A percentile compares a stretch with the other conserved stretches of the same genome.
Conservation (phyloP, 92 coral and sea anemone genomes). For the Phenganax subtilis region DNA sequence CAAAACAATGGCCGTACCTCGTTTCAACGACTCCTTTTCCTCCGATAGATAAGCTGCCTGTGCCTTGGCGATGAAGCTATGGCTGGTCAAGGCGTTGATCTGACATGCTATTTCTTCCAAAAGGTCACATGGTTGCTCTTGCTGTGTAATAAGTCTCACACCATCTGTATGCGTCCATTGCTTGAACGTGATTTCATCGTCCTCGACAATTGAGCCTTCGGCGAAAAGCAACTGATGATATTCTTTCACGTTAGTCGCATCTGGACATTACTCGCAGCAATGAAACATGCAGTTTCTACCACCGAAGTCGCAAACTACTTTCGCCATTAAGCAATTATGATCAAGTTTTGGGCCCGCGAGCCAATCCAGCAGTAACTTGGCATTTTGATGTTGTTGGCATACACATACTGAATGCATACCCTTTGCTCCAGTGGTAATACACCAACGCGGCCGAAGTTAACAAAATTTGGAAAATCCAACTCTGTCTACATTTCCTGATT, state of each 20-base stretch:
- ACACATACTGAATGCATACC: no score
- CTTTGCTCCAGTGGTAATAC: slow-evolving; percentile 36
- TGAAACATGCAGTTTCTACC: slow-evolving; percentile 41
- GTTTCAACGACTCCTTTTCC: slow-evolving; percentile 9
- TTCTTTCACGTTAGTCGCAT: slow-evolving; percentile 11
- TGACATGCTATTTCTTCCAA: no score
- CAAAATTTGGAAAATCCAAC: no score
- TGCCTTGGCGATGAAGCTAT: slow-evolving; percentile 19
- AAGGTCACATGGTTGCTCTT: neutral
- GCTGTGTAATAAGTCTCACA: neutral
- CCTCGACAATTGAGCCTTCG: neutral
- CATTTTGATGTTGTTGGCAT: no score
- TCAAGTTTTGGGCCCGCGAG: slow-evolving; percentile 18
- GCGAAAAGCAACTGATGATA: neutral
- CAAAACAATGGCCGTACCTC: slow-evolving; percentile 21
- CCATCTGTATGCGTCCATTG: no score
- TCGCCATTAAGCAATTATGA: slow-evolving; percentile 14
- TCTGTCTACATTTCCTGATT: no score
- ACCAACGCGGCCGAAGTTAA: no score
- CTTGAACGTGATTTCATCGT: no score
- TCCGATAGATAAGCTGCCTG: slow-evolving; percentile 17
- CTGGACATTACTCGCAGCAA: slow-evolving; percentile 30
- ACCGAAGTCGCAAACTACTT: slow-evolving; percentile 26
- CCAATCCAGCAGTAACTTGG: slow-evolving; percentile 22
- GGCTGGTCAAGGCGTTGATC: no score